Evolutionary conservation across 2,113 vertebrate genomes (phyloP).

Genomic region (Pedetes capensis): DNA sequence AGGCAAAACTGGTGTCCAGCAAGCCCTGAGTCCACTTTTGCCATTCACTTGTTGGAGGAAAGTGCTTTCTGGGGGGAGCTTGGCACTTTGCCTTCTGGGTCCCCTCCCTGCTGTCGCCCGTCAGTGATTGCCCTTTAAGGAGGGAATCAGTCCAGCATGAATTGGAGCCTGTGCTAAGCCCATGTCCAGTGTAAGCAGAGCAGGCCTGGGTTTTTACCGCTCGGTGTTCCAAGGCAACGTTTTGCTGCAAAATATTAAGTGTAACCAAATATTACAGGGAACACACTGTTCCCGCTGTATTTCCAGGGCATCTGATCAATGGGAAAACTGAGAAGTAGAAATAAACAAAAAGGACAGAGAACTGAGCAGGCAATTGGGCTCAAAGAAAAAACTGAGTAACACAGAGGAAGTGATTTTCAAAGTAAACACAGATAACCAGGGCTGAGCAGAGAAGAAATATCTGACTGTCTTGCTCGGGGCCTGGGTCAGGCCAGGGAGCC

Average conservation of each 20-base stretch:
- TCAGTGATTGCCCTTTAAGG: slow-evolving; percentile 47
- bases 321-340: slow-evolving; percentile 68
- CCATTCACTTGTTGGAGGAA: not conserved
- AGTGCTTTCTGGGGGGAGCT: not conserved
- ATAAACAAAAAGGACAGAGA: slow-evolving; percentile 66
- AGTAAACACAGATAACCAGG: slow-evolving; percentile 44
- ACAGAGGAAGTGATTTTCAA: slow-evolving; percentile 56
- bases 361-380: slow-evolving; percentile 39
- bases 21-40: not conserved
- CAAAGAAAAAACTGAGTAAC: slow-evolving; percentile 24
- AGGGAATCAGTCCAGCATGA: not conserved
- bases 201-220: slow-evolving; percentile 63
- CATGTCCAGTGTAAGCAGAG: slow-evolving; percentile 70
- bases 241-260: slow-evolving; percentile 73
- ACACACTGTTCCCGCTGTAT: slow-evolving; percentile 66
- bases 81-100: fast-evolving
- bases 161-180: slow-evolving; percentile 11
- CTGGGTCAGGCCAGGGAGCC: not conserved
- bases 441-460: not conserved
- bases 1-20: not conserved
- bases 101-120: not conserved
- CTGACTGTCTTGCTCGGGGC: not conserved
- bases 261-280: slow-evolving; percentile 76
- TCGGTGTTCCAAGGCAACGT: slow-evolving; percentile 67
- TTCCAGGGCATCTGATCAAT: slow-evolving; percentile 72